These are phyloP conservation scores for Panthera leo DNA, from an alignment of 2,113 vertebrate species.

Conservation along the genomic window DNA sequence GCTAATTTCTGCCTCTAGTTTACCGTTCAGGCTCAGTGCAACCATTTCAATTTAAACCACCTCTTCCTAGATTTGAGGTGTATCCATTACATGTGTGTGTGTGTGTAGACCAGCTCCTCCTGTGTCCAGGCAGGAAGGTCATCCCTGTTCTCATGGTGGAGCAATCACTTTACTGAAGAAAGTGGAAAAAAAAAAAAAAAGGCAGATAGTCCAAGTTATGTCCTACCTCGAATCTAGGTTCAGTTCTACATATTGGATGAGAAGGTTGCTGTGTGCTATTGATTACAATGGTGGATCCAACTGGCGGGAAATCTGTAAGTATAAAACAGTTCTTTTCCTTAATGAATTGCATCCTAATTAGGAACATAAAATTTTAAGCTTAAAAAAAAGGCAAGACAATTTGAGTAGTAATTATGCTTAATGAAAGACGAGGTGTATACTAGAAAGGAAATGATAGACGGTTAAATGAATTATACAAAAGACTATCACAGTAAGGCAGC, in stretches of 20 bases:
- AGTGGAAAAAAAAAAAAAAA: neutral
- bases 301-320: neutral
- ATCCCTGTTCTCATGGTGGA: neutral
- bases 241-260: neutral
- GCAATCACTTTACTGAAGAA: neutral
- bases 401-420: neutral
- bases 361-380: neutral
- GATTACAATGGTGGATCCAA: neutral
- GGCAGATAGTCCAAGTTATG: neutral
- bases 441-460: neutral
- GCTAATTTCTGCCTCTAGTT: neutral
- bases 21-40: neutral
- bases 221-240: neutral
- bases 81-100: neutral
- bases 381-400: neutral
- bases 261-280: neutral
- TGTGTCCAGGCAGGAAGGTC: neutral
- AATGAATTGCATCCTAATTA: neutral
- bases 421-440: neutral
- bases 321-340: neutral
- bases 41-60: neutral
- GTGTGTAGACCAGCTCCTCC: neutral
- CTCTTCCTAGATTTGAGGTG: neutral
- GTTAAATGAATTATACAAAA: neutral
- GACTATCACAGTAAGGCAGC: neutral